A percentile compares a stretch with the other conserved stretches of the same genome.
These are phyloP conservation scores for Actenoides lindsayi DNA, from an alignment of 2,113 vertebrate genomes.

Conservation along the genomic window DNA sequence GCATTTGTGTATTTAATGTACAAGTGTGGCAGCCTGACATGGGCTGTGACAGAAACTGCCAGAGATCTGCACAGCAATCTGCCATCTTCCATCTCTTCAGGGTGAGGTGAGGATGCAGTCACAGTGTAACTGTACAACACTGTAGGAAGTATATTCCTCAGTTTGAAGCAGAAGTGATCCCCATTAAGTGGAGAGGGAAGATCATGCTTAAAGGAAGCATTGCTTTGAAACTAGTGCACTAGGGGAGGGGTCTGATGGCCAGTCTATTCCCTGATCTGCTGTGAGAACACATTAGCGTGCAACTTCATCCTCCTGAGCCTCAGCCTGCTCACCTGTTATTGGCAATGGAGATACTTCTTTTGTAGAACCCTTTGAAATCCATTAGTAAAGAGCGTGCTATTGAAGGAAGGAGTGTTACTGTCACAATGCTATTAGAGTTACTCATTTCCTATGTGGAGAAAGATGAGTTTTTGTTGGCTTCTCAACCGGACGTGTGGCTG, in stretches of 20 bases:
- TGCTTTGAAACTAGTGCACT: not conserved
- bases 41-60: not conserved
- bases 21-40: not conserved
- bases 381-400: not conserved
- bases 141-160: not conserved
- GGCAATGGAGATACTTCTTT: not conserved
- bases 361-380: not conserved
- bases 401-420: not conserved
- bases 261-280: not conserved
- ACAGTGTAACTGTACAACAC: not conserved
- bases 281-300: not conserved
- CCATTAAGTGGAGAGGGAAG: not conserved
- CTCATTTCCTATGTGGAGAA: not conserved
- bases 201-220: not conserved
- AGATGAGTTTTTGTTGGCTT: not conserved
- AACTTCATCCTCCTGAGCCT: not conserved
- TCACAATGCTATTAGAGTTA: not conserved
- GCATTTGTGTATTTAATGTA: not conserved
- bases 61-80: not conserved
- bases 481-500: fast-evolving
- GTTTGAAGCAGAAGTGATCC: not conserved
- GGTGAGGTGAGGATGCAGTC: not conserved
- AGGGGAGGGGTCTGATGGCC: not conserved
- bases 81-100: not conserved
- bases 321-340: not conserved